Evolutionary conservation across 2,888 invertebrate genomes (phyloP), one percentile per base, ranked within the genome.

Genomic region (Ormyrus labotus): DNA sequence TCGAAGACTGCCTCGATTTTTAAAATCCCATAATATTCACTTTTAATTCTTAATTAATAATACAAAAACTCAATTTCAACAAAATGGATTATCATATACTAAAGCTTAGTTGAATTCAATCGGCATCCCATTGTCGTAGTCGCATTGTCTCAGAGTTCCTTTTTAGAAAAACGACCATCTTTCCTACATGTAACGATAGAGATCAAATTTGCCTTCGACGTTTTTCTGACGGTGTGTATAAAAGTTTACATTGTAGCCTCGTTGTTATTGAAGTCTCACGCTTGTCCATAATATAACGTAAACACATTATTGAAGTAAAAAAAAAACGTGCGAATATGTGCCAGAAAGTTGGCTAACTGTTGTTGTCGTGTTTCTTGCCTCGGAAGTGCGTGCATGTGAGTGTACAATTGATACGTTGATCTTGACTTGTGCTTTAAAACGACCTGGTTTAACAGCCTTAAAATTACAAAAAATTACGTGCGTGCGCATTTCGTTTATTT

Each of bases 1-100:
- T 68, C 68, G 61, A 73, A 71, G 77, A 81, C 77, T 73, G 73
- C 47, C 77, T 81, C 73, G 77, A 81, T 81, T 81, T 74, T 81
- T 65, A 63, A 34, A 55, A 50, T 60, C 57, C 68, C 4, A 63
- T 34, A 19, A 61, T 45, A 34, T 34, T 10, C 47, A 63, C 47
- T 11, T 47, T 60, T 60, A 60, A 60, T 19, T 7, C 6, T 2
- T 34, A 60, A 6, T 60, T 9, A 60, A 19, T 19, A 19, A 60
- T 60, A 19, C 34, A 19, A 60, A 13, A 3, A 60, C 1, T 60
- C n/a, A 48, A 13, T 45, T 61, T 61, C 51, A 6, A 48, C 48
- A 48, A 68, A 68, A 68, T 68, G 34, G 8, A 11, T 67, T 13
- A n/a, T 7, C 13, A 6, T 0, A 13, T 34, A 57, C 10, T 51